These are phyloP conservation scores for Lobophora halterata DNA, from an alignment of 2,888 invertebrate species.

Conservation along the genomic window DNA sequence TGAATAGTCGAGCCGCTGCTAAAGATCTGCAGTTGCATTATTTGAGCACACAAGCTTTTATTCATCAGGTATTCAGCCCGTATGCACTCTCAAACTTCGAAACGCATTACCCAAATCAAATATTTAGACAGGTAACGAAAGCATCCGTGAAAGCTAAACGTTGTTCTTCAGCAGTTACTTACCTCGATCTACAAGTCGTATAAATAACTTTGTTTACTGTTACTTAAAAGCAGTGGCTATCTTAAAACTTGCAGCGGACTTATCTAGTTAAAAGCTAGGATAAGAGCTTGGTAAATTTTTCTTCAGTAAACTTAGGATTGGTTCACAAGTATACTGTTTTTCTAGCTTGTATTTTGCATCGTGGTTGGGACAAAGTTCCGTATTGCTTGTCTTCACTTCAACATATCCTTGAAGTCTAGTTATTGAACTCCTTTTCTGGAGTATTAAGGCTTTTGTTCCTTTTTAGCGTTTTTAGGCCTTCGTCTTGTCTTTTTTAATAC, in stretches of 20 bases:
- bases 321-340: too few relatives aligned
- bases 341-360: too few relatives aligned
- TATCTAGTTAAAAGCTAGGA: constrained; percentile 12
- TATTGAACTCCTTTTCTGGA: too few relatives aligned
- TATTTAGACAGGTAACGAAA: constrained; percentile 51
- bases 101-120: constrained; percentile 55
- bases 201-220: constrained; percentile 14
- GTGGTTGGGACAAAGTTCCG: too few relatives aligned
- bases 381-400: too few relatives aligned
- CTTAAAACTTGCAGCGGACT: constrained; percentile 7
- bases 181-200: constrained; percentile 11
- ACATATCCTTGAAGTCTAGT: too few relatives aligned
- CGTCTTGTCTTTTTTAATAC: neutral
- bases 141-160: constrained; percentile 47
- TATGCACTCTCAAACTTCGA: constrained; percentile 33
- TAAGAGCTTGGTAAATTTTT: neutral
- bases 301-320: too few relatives aligned
- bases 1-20: too few relatives aligned
- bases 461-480: too few relatives aligned
- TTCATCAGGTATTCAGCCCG: constrained; percentile 21
- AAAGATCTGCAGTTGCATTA: too few relatives aligned
- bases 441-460: too few relatives aligned
- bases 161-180: constrained; percentile 24
- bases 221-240: constrained; percentile 6
- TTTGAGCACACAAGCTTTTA: constrained; percentile 12